A percentile compares a stretch with the other conserved stretches of the same genome.
These are phyloP conservation scores for Linnaemya vulpina DNA, from an alignment of 2,888 invertebrate species.

Conservation along the genomic window DNA sequence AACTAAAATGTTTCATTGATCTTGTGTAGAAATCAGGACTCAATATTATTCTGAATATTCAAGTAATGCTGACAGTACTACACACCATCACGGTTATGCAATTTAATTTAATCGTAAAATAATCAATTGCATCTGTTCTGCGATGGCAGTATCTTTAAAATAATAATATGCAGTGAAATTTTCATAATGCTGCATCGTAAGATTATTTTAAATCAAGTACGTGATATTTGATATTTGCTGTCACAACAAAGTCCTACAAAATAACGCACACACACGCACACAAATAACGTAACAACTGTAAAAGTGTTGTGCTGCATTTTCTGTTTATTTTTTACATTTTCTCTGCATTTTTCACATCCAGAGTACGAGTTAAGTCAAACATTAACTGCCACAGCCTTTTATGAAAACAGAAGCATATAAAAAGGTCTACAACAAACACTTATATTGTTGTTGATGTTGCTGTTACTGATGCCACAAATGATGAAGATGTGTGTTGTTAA, in stretches of 20 bases:
- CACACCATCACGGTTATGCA: background rate
- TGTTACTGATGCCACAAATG: slow-evolving; percentile 61
- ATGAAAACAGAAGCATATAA: slow-evolving; percentile 8
- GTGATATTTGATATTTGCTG: slow-evolving; percentile 68
- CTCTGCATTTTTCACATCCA: slow-evolving; percentile 29
- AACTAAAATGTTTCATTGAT: too few relatives aligned
- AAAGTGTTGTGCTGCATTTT: slow-evolving; percentile 12
- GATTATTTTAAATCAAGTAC: slow-evolving; percentile 61
- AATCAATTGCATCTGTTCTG: background rate
- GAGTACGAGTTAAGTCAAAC: slow-evolving; percentile 48
- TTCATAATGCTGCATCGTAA: slow-evolving; percentile 36
- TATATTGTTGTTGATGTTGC: slow-evolving; percentile 29
- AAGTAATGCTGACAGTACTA: background rate
- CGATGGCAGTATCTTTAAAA: background rate
- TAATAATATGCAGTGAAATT: background rate
- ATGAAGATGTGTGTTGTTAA: slow-evolving; percentile 67
- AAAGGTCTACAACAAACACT: slow-evolving; percentile 10
- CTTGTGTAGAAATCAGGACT: too few relatives aligned
- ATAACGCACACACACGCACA: slow-evolving; percentile 24
- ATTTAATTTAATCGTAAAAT: background rate
- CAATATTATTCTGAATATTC: too few relatives aligned
- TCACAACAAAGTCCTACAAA: slow-evolving; percentile 60
- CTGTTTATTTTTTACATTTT: background rate
- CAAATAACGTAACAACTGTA: slow-evolving; percentile 5
- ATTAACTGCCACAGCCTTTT: slow-evolving; percentile 58